Conservation (phyloP, 1,140 invertebrate species). For the Dendroctonus valens region DNA sequence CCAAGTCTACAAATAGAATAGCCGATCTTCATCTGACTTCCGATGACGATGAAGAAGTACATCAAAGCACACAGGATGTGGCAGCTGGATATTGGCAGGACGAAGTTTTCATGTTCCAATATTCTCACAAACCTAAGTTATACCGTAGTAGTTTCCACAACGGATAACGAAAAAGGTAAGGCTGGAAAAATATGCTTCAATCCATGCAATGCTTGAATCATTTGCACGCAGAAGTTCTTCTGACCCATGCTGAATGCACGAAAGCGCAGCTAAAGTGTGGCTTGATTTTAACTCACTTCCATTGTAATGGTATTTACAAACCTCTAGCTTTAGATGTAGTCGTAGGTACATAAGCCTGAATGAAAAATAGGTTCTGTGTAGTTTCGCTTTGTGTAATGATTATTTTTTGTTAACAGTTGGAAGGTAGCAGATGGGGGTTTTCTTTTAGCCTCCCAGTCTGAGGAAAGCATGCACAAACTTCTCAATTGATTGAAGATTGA, state of each 20-base stretch:
- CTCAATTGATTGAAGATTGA: too few species aligned
- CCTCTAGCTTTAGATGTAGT: slow-evolving; percentile 37
- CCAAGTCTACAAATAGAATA: slow-evolving; percentile 10
- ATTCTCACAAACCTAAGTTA: slow-evolving; percentile 37
- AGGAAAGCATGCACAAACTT: too few species aligned
- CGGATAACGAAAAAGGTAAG: slow-evolving; percentile 33
- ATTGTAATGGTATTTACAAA: slow-evolving; percentile 31
- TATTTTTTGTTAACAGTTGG: too few species aligned
- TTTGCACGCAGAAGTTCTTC: slow-evolving; percentile 39
- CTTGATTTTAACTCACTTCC: slow-evolving; percentile 38
- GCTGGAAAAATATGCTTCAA: background rate
- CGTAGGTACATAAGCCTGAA: slow-evolving; percentile 33
- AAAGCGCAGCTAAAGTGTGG: slow-evolving; percentile 35
- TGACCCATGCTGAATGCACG: slow-evolving; percentile 37
- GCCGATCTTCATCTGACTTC: slow-evolving; percentile 12
- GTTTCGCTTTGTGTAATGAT: too few species aligned
- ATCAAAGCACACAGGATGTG: background rate
- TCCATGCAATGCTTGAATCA: slow-evolving; percentile 3
- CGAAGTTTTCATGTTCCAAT: slow-evolving; percentile 34
- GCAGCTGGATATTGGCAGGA: background rate
- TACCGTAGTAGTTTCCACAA: slow-evolving; percentile 40
- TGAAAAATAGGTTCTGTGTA: background rate
- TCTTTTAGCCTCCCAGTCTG: too few species aligned
- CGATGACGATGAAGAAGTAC: slow-evolving; percentile 9
- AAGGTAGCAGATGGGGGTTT: too few species aligned